Conservation (phyloP, 2,797 vertebrate species). For the Vipera latastei region DNA sequence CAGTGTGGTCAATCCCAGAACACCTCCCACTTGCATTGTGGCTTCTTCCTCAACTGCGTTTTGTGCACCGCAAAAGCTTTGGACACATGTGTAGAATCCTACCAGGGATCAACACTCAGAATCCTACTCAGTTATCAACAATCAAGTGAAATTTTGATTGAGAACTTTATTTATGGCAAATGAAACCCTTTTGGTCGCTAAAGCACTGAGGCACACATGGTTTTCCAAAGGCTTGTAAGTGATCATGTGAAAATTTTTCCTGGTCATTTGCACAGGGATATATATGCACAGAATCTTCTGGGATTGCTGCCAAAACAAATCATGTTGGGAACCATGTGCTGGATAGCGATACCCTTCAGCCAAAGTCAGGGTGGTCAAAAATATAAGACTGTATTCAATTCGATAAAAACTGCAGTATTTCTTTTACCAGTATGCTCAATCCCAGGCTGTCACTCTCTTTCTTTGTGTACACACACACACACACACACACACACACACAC, state of each 20-base stretch:
- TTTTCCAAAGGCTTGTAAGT: neutral
- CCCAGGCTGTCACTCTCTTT: neutral
- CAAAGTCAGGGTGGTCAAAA: neutral
- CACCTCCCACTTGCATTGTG: neutral
- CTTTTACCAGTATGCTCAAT: neutral
- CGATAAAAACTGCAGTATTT: neutral
- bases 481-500: neutral
- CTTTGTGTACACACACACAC: neutral
- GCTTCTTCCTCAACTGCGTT: neutral
- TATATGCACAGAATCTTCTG: neutral
- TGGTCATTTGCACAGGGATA: neutral
- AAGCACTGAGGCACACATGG: neutral
- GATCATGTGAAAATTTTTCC: neutral
- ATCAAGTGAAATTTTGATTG: neutral
- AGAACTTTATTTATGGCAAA: neutral
- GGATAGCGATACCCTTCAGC: conserved; percentile 36
- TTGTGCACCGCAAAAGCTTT: conserved; percentile 15
- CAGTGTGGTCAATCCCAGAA: conserved; percentile 15
- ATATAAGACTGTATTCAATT: neutral
- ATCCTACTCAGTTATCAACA: conserved; percentile 36
- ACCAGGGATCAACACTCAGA: neutral
- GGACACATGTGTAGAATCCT: neutral
- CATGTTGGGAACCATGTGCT: neutral
- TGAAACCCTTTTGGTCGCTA: neutral
- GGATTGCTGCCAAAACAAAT: neutral